A percentile compares a stretch with the other conserved stretches of the same genome.
These are phyloP conservation scores for Pedionomus torquatus DNA, from an alignment of 2,113 vertebrate species.

Conservation along the genomic window DNA sequence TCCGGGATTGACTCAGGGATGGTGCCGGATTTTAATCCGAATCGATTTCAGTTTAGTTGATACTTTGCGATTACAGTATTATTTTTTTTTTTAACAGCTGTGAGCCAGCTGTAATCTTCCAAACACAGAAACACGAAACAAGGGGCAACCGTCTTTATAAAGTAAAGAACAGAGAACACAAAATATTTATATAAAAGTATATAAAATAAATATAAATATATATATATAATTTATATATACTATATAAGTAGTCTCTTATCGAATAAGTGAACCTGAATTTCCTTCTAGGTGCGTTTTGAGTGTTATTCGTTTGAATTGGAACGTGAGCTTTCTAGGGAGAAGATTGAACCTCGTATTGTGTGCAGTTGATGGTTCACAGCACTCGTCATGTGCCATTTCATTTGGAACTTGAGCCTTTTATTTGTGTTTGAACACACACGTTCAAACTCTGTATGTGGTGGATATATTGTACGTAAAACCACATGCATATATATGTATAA, in stretches of 20 bases:
- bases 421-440: not conserved
- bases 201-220: too few relatives aligned
- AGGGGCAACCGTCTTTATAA: not conserved
- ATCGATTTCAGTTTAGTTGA: not conserved
- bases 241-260: not conserved
- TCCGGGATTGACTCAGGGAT: not conserved
- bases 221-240: too few relatives aligned
- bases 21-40: not conserved
- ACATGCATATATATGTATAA: not conserved
- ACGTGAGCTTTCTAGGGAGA: not conserved
- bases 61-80: not conserved
- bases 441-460: not conserved
- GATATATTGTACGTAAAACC: not conserved
- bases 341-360: not conserved
- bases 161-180: not conserved
- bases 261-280: not conserved
- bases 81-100: not conserved
- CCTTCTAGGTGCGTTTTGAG: not conserved
- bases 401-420: not conserved
- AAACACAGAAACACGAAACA: not conserved
- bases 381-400: accelerated
- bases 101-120: not conserved
- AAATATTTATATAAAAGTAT: not conserved
- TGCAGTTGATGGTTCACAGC: not conserved
- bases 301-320: not conserved